phyloP scores from a whole-genome alignment of 2,113 vertebrate genomes.

The Fulica atra region DNA sequence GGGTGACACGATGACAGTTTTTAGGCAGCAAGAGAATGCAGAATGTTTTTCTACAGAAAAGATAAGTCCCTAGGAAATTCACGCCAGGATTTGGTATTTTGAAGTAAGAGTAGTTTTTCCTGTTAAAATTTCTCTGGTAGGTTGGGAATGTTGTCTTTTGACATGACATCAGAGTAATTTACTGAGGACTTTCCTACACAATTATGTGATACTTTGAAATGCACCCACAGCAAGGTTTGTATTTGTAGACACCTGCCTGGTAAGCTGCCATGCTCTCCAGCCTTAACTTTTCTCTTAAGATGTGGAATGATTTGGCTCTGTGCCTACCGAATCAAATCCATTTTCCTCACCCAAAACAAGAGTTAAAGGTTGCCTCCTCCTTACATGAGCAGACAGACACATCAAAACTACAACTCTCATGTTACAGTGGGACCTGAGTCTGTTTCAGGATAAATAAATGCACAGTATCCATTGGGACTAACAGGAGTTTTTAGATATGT shows the following conservation, averaged over 20 bases:
- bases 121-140: neutral
- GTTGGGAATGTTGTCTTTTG: neutral
- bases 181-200: neutral
- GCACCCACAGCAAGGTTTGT: neutral
- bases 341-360: neutral
- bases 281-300: neutral
- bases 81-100: neutral
- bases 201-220: neutral
- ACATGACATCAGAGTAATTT: neutral
- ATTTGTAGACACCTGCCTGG: neutral
- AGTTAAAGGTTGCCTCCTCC: neutral
- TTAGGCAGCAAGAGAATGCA: neutral
- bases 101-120: neutral
- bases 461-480: neutral
- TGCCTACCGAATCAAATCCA: neutral
- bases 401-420: accelerated
- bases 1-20: neutral
- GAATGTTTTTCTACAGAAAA: neutral
- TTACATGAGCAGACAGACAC: neutral
- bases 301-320: neutral
- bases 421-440: neutral
- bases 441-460: neutral
- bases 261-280: neutral
- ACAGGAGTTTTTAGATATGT: neutral
- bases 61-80: neutral